Conservation (phyloP, 2,113 vertebrate species). For the Corythaeola cristata region DNA sequence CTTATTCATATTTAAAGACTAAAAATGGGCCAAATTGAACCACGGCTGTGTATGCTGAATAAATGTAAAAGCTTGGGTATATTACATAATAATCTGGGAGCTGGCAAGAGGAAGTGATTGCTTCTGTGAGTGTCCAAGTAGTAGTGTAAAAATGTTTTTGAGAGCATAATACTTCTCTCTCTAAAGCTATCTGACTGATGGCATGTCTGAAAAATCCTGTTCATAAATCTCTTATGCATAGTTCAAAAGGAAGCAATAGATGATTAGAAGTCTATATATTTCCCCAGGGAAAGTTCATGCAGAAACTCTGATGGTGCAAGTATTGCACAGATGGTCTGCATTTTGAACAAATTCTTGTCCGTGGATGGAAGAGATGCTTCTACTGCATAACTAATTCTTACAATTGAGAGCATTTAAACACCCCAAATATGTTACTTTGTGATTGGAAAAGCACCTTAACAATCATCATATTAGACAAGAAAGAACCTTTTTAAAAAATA, state of each 20-base stretch:
- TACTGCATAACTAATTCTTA: neutral
- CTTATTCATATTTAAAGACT: conserved; percentile 53
- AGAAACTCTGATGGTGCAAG: neutral
- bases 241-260: neutral
- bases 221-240: neutral
- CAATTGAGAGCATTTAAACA: neutral
- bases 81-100: neutral
- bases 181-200: neutral
- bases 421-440: neutral
- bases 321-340: neutral
- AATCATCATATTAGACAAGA: neutral
- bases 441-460: neutral
- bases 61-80: neutral
- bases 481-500: neutral
- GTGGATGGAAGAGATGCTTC: neutral
- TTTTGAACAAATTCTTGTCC: neutral
- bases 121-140: neutral
- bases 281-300: neutral
- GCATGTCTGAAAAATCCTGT: neutral
- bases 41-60: neutral
- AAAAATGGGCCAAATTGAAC: conserved; percentile 38
- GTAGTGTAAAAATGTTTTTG: neutral
- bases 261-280: neutral
- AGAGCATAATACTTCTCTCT: neutral
- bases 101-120: neutral